phyloP scores from a whole-genome alignment of 2,888 invertebrate genomes.

The Diogma glabrata region DNA sequence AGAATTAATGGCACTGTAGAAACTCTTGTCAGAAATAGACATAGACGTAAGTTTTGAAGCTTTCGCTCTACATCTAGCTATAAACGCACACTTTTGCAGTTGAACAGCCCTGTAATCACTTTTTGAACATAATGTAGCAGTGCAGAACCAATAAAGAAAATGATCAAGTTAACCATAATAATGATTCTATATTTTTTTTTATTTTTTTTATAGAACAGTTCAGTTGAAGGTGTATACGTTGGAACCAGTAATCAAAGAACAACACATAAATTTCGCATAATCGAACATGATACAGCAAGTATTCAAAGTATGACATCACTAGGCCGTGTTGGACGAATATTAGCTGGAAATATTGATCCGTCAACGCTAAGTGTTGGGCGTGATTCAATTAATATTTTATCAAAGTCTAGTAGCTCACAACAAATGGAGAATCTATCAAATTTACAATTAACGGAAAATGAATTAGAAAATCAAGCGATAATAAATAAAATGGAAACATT shows the following conservation, averaged over 20 bases:
- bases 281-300: slow-evolving; percentile 79
- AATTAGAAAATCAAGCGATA: slow-evolving; percentile 4
- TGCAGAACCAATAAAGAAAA: too few relatives aligned
- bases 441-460: slow-evolving; percentile 1
- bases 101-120: too few relatives aligned
- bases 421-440: slow-evolving; percentile 23
- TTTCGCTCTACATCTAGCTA: too few relatives aligned
- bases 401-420: slow-evolving; percentile 24
- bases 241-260: too few relatives aligned
- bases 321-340: slow-evolving; percentile 68
- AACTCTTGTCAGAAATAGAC: too few relatives aligned
- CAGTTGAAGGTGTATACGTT: slow-evolving; percentile 63
- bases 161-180: neutral
- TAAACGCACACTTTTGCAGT: too few relatives aligned
- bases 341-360: slow-evolving; percentile 56
- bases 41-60: too few relatives aligned
- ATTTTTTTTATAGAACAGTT: slow-evolving; percentile 36
- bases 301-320: slow-evolving; percentile 81
- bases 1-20: too few relatives aligned
- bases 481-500: neutral
- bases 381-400: slow-evolving; percentile 28
- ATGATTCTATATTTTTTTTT: neutral
- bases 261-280: slow-evolving; percentile 72
- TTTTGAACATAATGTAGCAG: too few relatives aligned
- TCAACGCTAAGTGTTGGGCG: slow-evolving; percentile 38